Percentiles rank a stretch among this genome's conserved stretches.
Evolutionary conservation across 2,888 invertebrate species (phyloP).

Genomic region (Uropetala carovei): DNA sequence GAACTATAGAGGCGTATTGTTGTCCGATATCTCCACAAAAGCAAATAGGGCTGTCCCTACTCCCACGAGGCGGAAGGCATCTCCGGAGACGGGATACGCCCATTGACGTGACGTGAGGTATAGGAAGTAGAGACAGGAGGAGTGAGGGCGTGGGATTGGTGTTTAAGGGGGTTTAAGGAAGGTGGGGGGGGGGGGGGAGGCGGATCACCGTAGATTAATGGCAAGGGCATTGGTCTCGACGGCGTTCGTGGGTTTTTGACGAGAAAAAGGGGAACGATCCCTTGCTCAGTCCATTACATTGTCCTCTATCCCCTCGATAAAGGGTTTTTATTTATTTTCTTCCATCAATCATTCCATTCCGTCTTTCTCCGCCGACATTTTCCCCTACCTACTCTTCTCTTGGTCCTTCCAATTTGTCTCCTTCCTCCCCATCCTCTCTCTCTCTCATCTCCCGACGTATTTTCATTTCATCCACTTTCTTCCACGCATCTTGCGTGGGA

Average conservation of each 20-base stretch:
- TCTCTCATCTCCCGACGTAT: too few species aligned
- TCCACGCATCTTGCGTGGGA: too few species aligned
- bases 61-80: slow-evolving; percentile 19
- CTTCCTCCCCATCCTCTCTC: neutral
- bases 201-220: neutral
- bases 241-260: neutral
- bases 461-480: too few species aligned
- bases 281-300: neutral
- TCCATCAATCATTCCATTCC: neutral
- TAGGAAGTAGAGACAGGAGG: too few species aligned
- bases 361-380: neutral
- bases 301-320: neutral
- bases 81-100: neutral
- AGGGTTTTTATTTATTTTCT: neutral
- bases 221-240: neutral
- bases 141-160: too few species aligned
- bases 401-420: neutral
- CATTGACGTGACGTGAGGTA: neutral
- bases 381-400: neutral
- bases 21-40: too few species aligned
- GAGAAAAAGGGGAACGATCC: neutral
- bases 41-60: neutral
- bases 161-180: too few species aligned
- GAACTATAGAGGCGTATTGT: too few species aligned
- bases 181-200: neutral